Evolutionary conservation across 2,113 vertebrate species (phyloP).

Genomic region (Centropus unirufus): DNA sequence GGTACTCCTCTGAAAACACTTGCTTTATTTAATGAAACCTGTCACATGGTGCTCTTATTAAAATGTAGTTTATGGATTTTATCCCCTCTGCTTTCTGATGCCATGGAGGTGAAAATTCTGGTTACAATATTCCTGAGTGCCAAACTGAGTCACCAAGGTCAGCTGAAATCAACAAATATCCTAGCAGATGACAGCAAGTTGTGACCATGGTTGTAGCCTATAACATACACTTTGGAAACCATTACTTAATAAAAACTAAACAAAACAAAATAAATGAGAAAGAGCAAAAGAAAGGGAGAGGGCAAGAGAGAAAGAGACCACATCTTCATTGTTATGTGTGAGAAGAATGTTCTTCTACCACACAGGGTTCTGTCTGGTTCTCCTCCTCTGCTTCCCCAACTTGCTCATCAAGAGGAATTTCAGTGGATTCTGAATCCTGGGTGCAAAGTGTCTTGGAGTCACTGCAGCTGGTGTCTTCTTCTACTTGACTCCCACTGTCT

Average conservation of each 20-base stretch:
- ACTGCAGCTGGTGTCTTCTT: conserved; percentile 96
- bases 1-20: conserved; percentile 71
- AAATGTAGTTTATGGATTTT: conserved; percentile 51
- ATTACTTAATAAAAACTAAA: conserved; percentile 69
- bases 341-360: conserved; percentile 79
- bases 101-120: conserved; percentile 76
- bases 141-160: conserved; percentile 88
- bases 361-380: conserved; percentile 78
- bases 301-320: neutral
- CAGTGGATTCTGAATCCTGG: conserved; percentile 98
- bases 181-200: conserved; percentile 79
- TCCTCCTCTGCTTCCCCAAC: conserved; percentile 87
- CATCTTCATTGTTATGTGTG: conserved; percentile 87
- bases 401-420: conserved; percentile 94
- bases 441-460: conserved; percentile 98
- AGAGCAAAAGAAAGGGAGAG: neutral
- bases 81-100: conserved; percentile 58
- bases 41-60: conserved; percentile 42
- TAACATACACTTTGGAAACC: conserved; percentile 87
- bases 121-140: conserved; percentile 95
- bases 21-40: conserved; percentile 46
- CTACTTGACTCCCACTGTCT: conserved; percentile 94
- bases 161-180: conserved; percentile 83
- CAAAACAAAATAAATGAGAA: neutral
- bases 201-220: conserved; percentile 81